Conservation (phyloP, 2,888 invertebrate species). For the Cataglyphis cursor region DNA sequence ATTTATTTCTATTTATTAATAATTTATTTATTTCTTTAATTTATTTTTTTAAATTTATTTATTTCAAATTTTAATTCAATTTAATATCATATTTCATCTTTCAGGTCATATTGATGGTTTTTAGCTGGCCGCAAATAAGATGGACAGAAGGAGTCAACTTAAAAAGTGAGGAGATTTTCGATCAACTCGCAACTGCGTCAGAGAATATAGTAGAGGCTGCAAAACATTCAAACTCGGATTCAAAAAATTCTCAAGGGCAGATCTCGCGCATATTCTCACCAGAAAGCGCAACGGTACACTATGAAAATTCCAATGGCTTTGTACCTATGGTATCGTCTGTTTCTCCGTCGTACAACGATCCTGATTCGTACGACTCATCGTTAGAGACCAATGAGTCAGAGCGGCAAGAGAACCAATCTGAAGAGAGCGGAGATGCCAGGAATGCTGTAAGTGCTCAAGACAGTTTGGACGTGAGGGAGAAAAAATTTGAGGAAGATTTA, state of each 20-base stretch:
- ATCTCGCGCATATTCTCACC: constrained; percentile 41
- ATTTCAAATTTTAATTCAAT: neutral
- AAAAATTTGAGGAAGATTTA: constrained; percentile 74
- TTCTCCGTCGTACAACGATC: neutral
- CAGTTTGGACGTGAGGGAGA: neutral
- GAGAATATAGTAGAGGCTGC: constrained; percentile 63
- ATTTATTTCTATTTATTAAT: constrained; percentile 4
- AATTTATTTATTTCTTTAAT: neutral
- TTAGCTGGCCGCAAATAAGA: constrained; percentile 79
- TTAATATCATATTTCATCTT: constrained; percentile 24
- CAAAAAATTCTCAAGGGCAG: constrained; percentile 48
- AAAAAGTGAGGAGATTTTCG: constrained; percentile 71
- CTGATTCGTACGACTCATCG: constrained; percentile 15
- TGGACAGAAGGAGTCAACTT: constrained; percentile 67
- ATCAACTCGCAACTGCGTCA: constrained; percentile 83
- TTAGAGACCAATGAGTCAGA: neutral
- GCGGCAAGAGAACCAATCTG: neutral
- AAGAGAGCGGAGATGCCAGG: constrained; percentile 17
- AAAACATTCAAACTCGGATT: constrained; percentile 14
- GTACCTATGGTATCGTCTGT: constrained; percentile 77
- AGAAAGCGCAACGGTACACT: constrained; percentile 73
- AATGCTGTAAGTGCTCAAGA: constrained; percentile 29
- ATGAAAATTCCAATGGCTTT: constrained; percentile 84
- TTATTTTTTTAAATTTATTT: constrained; percentile 13
- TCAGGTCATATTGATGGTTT: constrained; percentile 81